Evolutionary conservation across 2,797 vertebrate genomes (phyloP).

Genomic region (Crotalus adamanteus): DNA sequence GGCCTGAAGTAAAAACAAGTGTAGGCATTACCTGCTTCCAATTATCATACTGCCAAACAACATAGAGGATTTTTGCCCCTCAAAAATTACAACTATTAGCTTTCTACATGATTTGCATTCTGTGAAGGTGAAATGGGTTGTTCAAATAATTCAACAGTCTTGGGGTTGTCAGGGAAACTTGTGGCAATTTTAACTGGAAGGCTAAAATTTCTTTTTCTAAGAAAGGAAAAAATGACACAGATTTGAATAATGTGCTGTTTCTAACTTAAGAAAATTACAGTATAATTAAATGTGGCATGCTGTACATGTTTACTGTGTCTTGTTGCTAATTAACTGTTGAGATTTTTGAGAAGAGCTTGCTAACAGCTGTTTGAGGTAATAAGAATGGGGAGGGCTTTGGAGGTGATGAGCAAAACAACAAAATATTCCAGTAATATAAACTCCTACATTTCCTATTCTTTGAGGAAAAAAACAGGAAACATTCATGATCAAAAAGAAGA

Average conservation of each 20-base stretch:
- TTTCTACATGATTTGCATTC: background rate
- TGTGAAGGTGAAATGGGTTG: background rate
- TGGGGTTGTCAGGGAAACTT: conserved; percentile 6
- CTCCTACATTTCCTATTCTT: background rate
- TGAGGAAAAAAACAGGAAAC: background rate
- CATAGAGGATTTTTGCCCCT: background rate
- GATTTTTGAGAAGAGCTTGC: conserved; percentile 33
- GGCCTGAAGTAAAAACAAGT: background rate
- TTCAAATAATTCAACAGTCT: background rate
- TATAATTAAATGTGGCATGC: conserved; percentile 45
- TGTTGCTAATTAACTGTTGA: conserved; percentile 47
- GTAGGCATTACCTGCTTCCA: background rate
- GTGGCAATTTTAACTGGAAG: background rate
- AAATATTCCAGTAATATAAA: background rate
- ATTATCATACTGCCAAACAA: background rate
- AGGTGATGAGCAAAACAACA: conserved; percentile 18
- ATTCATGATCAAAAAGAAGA: background rate
- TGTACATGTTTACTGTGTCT: conserved; percentile 39
- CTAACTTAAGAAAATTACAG: conserved; percentile 45
- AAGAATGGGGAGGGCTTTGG: conserved; percentile 15
- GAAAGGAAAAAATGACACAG: conserved; percentile 2
- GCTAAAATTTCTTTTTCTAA: conserved; percentile 11
- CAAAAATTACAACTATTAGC: background rate
- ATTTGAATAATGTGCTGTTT: conserved; percentile 35
- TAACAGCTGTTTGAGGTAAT: conserved; percentile 38